These are phyloP conservation scores for Spisula solida DNA, from an alignment of 2,888 invertebrate species.

Conservation along the genomic window DNA sequence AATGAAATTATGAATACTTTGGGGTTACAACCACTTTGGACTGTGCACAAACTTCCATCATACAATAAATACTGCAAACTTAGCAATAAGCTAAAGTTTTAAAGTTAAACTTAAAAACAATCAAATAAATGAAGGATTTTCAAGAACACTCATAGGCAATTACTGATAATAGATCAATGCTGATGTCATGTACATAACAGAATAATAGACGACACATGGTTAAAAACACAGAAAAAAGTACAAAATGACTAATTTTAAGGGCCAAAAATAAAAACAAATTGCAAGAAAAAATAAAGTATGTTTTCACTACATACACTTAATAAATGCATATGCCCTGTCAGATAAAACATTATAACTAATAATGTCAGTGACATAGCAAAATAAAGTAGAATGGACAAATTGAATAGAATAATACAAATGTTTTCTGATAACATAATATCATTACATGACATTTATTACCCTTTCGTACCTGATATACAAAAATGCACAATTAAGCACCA, in stretches of 20 bases:
- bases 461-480: neutral
- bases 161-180: too few species aligned
- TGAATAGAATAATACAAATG: neutral
- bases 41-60: neutral
- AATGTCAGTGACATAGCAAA: neutral
- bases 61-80: neutral
- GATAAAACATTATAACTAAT: neutral
- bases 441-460: neutral
- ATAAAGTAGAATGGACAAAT: neutral
- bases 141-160: too few species aligned
- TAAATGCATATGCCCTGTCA: neutral
- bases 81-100: too few species aligned
- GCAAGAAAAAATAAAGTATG: too few species aligned
- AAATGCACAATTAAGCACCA: constrained; percentile 8
- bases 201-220: too few species aligned
- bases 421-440: neutral
- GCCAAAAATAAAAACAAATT: too few species aligned
- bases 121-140: too few species aligned
- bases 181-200: too few species aligned
- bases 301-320: neutral
- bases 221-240: too few species aligned
- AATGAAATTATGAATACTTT: neutral
- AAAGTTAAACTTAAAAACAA: neutral
- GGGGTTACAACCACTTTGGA: neutral
- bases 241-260: too few species aligned